Evolutionary conservation across 1,140 invertebrate species (phyloP), one percentile per base, ranked within the genome.

Genomic region (Palaemon carinicauda): DNA sequence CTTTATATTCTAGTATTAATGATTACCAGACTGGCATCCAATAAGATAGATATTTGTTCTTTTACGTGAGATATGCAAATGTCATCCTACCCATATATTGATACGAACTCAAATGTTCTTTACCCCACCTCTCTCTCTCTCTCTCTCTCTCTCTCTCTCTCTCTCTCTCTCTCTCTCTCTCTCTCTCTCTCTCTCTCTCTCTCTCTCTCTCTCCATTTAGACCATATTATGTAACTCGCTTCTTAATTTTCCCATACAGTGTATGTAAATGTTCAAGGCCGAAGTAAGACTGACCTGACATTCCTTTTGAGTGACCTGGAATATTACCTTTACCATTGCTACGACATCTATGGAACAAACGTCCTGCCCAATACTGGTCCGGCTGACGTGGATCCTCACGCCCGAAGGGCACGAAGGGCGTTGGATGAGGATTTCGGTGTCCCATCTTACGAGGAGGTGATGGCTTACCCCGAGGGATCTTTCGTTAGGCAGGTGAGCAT

Each of bases 311-410:
- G 71, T 27, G 52, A 86, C 15, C 60, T 88, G 27, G 87, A 86
- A 29, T 80, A 88, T 41, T 80, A 85, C 87, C 77, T 85, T n/a
- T 85, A 88, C 54, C 31, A 86, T 29, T 88, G 87, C 65, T 80
- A 85, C 87, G 87, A 84, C 77, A 53, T 88, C 60, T 79, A 86
- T 29, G 87, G 75, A n/a, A 29, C 27, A 2, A 31, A 19, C 24
- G 15, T 69, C n/a, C 24, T 77, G 33, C 29, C 15, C 10, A 5
- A 65, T 1, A 33, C 41, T 29, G 21, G 29, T 12, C 14, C 50
- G 7, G 82, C 56, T 1, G 29, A 54, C 10, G 60, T 31, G 21
- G 31, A 41, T 50, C 4, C 52, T 60, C 19, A 56, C 17, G n/a
- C n/a, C 27, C 27, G n/a, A 27, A 73, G 69, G 69, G 69, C 69